Evolutionary conservation across 2,797 vertebrate species (phyloP), one percentile per base, ranked within the genome.

Genomic region (Chloroceryle amazona): DNA sequence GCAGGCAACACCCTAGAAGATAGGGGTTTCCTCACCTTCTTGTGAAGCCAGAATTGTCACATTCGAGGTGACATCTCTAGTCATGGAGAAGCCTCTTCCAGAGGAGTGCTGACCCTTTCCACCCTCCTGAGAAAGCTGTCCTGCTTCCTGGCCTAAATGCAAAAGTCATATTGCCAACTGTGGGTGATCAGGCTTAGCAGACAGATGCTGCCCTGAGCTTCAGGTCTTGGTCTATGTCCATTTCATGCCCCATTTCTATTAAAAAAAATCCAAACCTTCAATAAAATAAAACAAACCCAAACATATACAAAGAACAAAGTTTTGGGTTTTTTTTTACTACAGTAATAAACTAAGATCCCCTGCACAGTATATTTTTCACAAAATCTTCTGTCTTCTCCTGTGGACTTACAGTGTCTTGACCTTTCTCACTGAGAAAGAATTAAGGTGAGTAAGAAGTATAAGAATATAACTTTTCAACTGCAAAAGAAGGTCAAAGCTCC

Each of bases 111-210:
- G 19, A 19, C 19, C 16, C 14, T 62, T 46, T 62, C 31, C 23
- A 55, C 4, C 1, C 2, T 70, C 13, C 37, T 44, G 46, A 75
- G 21, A 67, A 86, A 79, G 15, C 17, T 61, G 31, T 63, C 20
- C 44, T 65, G 17, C 33, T 91, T 13, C 15, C 29, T 66, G 16
- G 12, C 33, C 68, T 51, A 85, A 73, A 72, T 1, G 3, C 6
- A 79, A 81, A 93, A 39, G 9, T 8, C 21, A 25, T 5, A 2
- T 4, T 60, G 6, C 13, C 31, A 84, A 9, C 5, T 5, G 33
- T 0, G 0, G 6, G 3, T 61, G n/a, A 47, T 10, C 23, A 41
- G 26, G 37, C 15, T 90, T 55, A 47, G 10, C 0, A 2, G 42
- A 65, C 2, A 70, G 26, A 70, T 35, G 26, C 28, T 57, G 5